These are phyloP conservation scores for Rhinoderma darwinii DNA, from an alignment of 2,113 vertebrate species.

Conservation along the genomic window DNA sequence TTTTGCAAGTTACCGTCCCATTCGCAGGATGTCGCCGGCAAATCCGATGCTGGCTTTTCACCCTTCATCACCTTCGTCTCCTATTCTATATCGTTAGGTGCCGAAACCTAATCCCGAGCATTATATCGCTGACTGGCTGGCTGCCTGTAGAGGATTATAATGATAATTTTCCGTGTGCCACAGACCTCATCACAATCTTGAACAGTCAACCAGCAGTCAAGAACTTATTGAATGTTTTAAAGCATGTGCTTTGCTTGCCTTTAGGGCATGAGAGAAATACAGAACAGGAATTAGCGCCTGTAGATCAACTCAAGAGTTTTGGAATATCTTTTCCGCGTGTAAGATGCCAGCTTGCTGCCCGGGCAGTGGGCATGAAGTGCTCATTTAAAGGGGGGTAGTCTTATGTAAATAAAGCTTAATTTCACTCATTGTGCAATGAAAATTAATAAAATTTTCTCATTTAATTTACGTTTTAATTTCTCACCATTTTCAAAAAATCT, in stretches of 20 bases:
- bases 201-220: constrained; percentile 30
- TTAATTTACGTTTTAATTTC: no score
- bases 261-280: constrained; percentile 17
- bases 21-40: not conserved
- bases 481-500: no score
- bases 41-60: not conserved
- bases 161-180: constrained; percentile 32
- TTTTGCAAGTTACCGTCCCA: not conserved
- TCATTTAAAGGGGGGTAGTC: no score
- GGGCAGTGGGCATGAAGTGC: not conserved
- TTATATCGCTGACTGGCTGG: constrained; percentile 48
- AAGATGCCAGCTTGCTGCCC: not conserved
- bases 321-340: not conserved
- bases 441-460: no score
- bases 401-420: no score
- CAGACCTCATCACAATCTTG: constrained; percentile 39
- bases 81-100: constrained; percentile 28
- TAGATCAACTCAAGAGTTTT: not conserved
- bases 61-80: constrained; percentile 19
- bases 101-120: constrained; percentile 37
- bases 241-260: constrained; percentile 20
- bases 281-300: not conserved
- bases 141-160: constrained; percentile 47
- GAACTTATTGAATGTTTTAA: constrained; percentile 25
- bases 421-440: not conserved